These are phyloP conservation scores for Endotricha flammealis DNA, from an alignment of 2,888 invertebrate genomes.

Conservation along the genomic window DNA sequence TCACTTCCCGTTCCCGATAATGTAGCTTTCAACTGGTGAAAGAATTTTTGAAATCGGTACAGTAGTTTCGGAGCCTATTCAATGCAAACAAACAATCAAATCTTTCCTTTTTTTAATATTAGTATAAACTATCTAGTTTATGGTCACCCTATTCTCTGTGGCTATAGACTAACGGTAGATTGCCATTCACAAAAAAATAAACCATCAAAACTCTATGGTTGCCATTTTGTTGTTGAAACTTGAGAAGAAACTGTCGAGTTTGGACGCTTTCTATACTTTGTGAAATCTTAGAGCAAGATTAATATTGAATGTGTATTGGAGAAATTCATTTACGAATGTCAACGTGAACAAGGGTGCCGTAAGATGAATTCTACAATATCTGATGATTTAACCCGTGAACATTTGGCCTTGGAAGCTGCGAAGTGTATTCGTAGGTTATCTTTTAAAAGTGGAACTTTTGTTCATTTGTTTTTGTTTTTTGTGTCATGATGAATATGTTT, in stretches of 20 bases:
- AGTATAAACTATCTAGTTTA: too few relatives aligned
- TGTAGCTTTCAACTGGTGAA: too few relatives aligned
- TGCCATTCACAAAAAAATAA: too few relatives aligned
- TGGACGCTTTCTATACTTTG: conserved; percentile 25
- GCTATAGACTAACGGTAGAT: too few relatives aligned
- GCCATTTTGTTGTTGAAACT: conserved; percentile 35
- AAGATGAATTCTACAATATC: conserved; percentile 70
- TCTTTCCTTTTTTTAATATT: too few relatives aligned
- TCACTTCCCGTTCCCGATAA: too few relatives aligned
- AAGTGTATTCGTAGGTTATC: conserved; percentile 68
- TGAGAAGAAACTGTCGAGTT: conserved; percentile 18
- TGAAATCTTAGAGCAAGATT: not conserved
- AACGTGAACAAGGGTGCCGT: conserved; percentile 32
- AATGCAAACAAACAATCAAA: too few relatives aligned
- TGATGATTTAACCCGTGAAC: conserved; percentile 58
- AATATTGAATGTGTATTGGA: not conserved
- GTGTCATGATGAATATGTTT: conserved; percentile 10
- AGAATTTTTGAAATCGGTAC: too few relatives aligned
- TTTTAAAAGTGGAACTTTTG: conserved; percentile 55
- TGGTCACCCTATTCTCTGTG: too few relatives aligned
- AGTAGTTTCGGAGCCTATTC: too few relatives aligned
- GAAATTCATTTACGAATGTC: conserved; percentile 32
- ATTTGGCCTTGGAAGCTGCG: conserved; percentile 55
- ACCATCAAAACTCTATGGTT: conserved; percentile 27
- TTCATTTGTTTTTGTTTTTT: conserved; percentile 14